Evolutionary conservation across 2,888 invertebrate genomes (phyloP).

Genomic region (Neoitamus cyanurus): DNA sequence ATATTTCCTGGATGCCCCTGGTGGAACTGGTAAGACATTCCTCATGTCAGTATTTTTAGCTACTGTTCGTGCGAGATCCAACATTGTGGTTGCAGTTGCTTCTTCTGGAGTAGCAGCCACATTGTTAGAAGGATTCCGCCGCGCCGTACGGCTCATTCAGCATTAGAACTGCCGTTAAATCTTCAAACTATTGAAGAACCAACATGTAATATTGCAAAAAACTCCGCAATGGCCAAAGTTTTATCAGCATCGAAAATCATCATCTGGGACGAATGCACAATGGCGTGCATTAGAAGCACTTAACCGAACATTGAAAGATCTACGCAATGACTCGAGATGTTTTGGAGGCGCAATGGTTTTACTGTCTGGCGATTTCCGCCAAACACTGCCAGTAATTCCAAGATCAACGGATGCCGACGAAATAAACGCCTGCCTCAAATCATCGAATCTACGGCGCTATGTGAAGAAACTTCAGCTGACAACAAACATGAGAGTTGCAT

Average conservation of each 20-base stretch:
- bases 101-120: constrained; percentile 55
- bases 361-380: too few species aligned
- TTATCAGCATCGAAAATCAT: constrained; percentile 56
- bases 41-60: constrained; percentile 47
- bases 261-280: constrained; percentile 57
- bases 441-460: too few species aligned
- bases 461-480: too few species aligned
- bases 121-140: constrained; percentile 54
- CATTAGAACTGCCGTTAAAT: constrained; percentile 53
- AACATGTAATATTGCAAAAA: constrained; percentile 57
- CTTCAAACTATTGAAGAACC: constrained; percentile 56
- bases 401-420: too few species aligned
- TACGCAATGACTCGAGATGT: constrained; percentile 44
- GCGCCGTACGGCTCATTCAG: constrained; percentile 53
- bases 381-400: too few species aligned
- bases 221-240: constrained; percentile 58
- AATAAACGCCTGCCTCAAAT: too few species aligned
- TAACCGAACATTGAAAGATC: constrained; percentile 56
- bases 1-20: constrained; percentile 48
- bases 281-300: constrained; percentile 57
- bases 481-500: too few species aligned
- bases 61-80: constrained; percentile 31
- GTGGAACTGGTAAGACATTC: constrained; percentile 51
- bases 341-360: too few species aligned
- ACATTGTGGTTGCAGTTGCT: constrained; percentile 53